Percentiles rank a stretch among this genome's conserved stretches.
phyloP scores from a whole-genome alignment of 2,888 invertebrate species.

The Chrysolina americana region DNA sequence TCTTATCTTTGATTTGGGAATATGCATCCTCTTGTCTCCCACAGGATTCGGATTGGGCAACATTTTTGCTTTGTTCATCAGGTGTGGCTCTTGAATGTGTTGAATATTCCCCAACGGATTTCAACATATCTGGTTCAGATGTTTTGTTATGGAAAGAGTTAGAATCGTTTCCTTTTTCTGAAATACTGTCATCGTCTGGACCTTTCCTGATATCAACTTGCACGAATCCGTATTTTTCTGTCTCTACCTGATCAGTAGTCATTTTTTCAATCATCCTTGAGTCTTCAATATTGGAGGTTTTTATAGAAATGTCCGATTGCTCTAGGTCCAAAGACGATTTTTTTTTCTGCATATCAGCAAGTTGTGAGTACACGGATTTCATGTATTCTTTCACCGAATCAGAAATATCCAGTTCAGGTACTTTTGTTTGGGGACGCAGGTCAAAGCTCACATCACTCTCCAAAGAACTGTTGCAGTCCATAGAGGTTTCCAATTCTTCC shows the following conservation, averaged over 20 bases:
- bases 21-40: constrained; percentile 16
- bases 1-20: constrained; percentile 9
- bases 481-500: constrained; percentile 22
- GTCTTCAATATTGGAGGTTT: background rate
- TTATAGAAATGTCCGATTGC: background rate
- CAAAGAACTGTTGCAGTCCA: constrained; percentile 24
- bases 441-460: constrained; percentile 28
- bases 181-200: background rate
- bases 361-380: background rate
- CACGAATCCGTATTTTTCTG: too few relatives aligned
- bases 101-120: background rate
- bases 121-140: background rate
- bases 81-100: background rate
- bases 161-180: background rate
- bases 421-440: background rate
- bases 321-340: background rate
- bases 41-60: background rate
- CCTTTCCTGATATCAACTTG: too few relatives aligned
- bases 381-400: constrained; percentile 35
- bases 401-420: constrained; percentile 23
- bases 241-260: background rate
- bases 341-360: background rate
- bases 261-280: background rate
- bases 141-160: background rate
- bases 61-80: background rate